A percentile compares a stretch with the other conserved stretches of the same genome.
phyloP scores from a whole-genome alignment of 2,888 invertebrate genomes.

The Agrilus mali region DNA sequence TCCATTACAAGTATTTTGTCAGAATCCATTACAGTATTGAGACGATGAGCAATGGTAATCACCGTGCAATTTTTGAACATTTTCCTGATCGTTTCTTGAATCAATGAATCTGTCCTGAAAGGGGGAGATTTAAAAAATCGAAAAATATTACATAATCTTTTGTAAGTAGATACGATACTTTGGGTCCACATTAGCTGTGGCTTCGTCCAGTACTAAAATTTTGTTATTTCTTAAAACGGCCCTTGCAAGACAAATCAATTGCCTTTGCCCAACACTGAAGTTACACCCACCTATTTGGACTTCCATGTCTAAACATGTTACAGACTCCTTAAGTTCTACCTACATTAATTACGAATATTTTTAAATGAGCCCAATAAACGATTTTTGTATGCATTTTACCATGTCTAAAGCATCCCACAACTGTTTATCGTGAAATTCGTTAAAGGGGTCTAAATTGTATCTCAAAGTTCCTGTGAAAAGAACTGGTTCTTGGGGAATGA shows the following conservation, averaged over 20 bases:
- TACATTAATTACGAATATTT: constrained; percentile 18
- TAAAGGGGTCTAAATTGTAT: constrained; percentile 49
- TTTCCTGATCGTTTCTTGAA: constrained; percentile 60
- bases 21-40: constrained; percentile 73
- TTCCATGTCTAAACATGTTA: constrained; percentile 47
- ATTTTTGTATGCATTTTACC: constrained; percentile 29
- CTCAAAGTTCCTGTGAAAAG: constrained; percentile 48
- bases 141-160: not conserved
- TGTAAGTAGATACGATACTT: constrained; percentile 4
- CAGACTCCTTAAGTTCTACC: constrained; percentile 55
- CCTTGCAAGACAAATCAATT: constrained; percentile 13
- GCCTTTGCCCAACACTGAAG: constrained; percentile 43
- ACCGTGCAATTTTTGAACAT: constrained; percentile 65
- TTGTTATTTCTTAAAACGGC: constrained; percentile 58
- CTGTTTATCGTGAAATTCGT: constrained; percentile 41
- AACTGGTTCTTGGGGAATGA: constrained; percentile 50
- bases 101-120: constrained; percentile 58
- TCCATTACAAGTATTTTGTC: constrained; percentile 70
- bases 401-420: constrained; percentile 56
- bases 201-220: constrained; percentile 68
- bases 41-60: constrained; percentile 66
- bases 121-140: not conserved
- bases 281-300: constrained; percentile 58
- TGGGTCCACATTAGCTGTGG: constrained; percentile 76
- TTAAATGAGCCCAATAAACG: constrained; percentile 3